Base-by-base conservation (phyloP, 2,888 invertebrate species). In the Megastigmus dorsalis region DNA sequence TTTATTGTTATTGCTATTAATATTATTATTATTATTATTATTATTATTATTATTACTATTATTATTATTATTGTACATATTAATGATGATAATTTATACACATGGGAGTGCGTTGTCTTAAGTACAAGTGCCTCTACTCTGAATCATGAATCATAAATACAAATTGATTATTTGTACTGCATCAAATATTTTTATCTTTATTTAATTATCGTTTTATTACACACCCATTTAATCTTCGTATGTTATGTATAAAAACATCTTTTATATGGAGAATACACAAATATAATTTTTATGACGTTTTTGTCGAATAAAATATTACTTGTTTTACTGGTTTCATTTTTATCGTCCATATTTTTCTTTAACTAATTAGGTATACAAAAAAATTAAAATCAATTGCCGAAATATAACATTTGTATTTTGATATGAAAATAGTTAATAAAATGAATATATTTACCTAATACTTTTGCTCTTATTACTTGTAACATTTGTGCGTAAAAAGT, bases 71-170 rank as follows among this genome's bases (percentile, higher is more conserved):
- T 50, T 68, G 55, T 70, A 54, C 30, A 57, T 69, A 59, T n/a
- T n/a, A 9, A 48, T 26, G 28, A 20, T 54, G 45, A 41, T 67
- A 5, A 62, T 67, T 33, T n/a, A 60, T 36, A 41, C 0, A 36
- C 26, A 65, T 78, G 74, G 69, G 69, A 77, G 75, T 76, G 75
- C 71, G 57, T 71, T 74, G 65, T 75, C 78, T 80, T 74, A 79
- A 79, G 77, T 80, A 80, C 76, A 82, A 83, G 82, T 82, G 81
- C 80, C 80, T 82, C 74, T 80, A 76, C 74, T 77, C 30, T 76
- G 62, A 75, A 80, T 78, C 59, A 79, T 73, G 74, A 78, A 78
- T 80, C 72, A 82, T 78, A 79, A 63, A 78, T 78, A 79, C 43
- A 78, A 74, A 74, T 57, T 67, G n/a, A 76, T 74, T 79, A 79